Evolutionary conservation across 1,140 invertebrate genomes (phyloP), one percentile per base, ranked within the genome.

Genomic region (Pachyrhynchus sulphureomaculatus): DNA sequence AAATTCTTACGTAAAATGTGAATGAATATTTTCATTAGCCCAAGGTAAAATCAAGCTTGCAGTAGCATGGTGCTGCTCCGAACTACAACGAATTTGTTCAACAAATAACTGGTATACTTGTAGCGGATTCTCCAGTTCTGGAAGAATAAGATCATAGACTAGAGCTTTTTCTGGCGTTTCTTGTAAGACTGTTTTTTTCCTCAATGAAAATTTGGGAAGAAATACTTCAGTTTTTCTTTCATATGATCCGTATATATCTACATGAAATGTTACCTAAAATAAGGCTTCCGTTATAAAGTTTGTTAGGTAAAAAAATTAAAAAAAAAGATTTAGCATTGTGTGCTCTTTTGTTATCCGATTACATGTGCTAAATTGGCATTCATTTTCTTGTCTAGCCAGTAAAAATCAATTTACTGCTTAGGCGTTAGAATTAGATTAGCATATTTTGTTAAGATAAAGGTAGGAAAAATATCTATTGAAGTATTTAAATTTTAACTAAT

Each of bases 11-110:
- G 82, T 84, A 45, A 87, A 79, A 70, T 82, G 82, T 65, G 81
- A 77, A 68, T 83, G 80, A 53, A 82, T 79, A 33, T 83, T 82
- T 52, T 83, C 78, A 64, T 84, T 84, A 4, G 81, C 82, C 86
- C 86, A 87, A 2, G 84, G 83, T 20, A 86, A 83, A 39, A 83
- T 75, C 5, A 89, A 66, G 65, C 84, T 82, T 0, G 83, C 81
- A 0, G 83, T 79, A 2, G 82, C 80, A 54, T 85, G 82, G 58
- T 84, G 82, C 5, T 70, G 59, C 20, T 77, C 65, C 4, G 59
- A 76, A 4, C 68, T 68, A 62, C 80, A 83, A 4, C 76, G 68
- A 1, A 77, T 52, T 4, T 84, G 80, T 63, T 84, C 80, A 0
- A 88, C 73, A 58, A 78, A 75, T 8, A 89, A 68, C 5, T 79